Evolutionary conservation across 1,140 invertebrate species (phyloP).

Genomic region (Nephotettix cincticeps): DNA sequence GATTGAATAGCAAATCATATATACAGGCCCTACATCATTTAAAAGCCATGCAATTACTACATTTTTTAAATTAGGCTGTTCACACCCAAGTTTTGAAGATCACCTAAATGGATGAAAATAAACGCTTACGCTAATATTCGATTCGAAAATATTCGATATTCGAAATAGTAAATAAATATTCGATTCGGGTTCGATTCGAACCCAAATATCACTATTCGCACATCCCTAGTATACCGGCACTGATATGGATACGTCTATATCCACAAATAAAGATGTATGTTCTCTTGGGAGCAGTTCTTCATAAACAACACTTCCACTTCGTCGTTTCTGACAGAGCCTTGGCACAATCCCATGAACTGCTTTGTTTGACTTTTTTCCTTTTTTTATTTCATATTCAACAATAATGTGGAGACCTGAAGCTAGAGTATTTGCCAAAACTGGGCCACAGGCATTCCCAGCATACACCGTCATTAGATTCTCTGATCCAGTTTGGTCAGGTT

Average conservation of each 20-base stretch:
- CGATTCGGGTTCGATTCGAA: too few species aligned
- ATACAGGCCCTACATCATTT: too few species aligned
- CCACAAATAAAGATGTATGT: neutral
- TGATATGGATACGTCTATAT: neutral
- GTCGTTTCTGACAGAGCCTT: neutral
- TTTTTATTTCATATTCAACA: neutral
- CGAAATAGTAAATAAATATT: too few species aligned
- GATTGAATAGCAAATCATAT: too few species aligned
- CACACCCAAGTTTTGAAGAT: too few species aligned
- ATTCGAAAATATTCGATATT: too few species aligned
- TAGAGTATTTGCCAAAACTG: neutral
- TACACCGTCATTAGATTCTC: neutral
- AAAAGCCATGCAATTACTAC: too few species aligned
- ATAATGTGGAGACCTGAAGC: neutral
- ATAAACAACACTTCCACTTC: conserved; percentile 5
- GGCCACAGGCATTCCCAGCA: neutral
- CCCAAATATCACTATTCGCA: too few species aligned
- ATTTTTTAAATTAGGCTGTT: too few species aligned
- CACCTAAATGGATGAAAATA: too few species aligned
- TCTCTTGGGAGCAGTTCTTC: neutral
- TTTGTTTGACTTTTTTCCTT: neutral
- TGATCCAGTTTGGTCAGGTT: neutral
- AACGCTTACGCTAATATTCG: too few species aligned
- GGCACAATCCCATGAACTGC: conserved; percentile 10
- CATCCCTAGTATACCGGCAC: too few species aligned